Base-by-base conservation (phyloP, 1,140 invertebrate species). In the Brachionus calyciflorus region DNA sequence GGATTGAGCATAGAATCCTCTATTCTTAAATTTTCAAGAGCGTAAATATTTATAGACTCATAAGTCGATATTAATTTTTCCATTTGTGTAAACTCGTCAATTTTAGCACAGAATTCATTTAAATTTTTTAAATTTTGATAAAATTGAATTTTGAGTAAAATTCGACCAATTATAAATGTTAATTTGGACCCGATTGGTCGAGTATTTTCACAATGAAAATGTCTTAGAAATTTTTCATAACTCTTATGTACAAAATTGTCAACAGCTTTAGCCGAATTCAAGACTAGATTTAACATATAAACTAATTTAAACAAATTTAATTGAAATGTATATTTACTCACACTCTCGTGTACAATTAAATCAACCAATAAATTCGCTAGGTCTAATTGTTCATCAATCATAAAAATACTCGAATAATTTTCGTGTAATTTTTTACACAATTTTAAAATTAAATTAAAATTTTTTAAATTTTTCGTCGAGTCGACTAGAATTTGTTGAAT, bases 351-450 rank as follows among this genome's bases (percentile, higher is more conserved):
- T n/a, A n/a, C n/a, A n/a, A n/a, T n/a, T n/a, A n/a, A n/a, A n/a
- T n/a, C 55, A 19, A 60, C 55, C 1, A 60, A 3, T 2, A 60
- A 17, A 2, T 10, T 3, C 5, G 55, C 33, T 10, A 60, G 6
- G 9, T 60, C 55, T 7, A 60, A 37, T 21, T 7, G 9, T 41
- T 60, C 28, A 28, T 60, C 55, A 19, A 60, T 60, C 9, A 60
- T 10, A n/a, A n/a, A n/a, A 37, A 33, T 33, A 19, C 3, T 14
- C 10, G 55, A 28, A 60, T 60, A 21, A 7, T 60, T 60, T 37
- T 60, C 28, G 10, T 60, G 26, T n/a, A 60, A 37, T 33, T 37
- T 60, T 60, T 60, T 60, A 19, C 55, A 60, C 30, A 60, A 60
- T 17, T 37, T 60, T 17, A 37, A 33, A 7, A 60, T 37, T 17